Base-by-base conservation (phyloP, 1,140 invertebrate genomes). In the Drosophila yakuba region DNA sequence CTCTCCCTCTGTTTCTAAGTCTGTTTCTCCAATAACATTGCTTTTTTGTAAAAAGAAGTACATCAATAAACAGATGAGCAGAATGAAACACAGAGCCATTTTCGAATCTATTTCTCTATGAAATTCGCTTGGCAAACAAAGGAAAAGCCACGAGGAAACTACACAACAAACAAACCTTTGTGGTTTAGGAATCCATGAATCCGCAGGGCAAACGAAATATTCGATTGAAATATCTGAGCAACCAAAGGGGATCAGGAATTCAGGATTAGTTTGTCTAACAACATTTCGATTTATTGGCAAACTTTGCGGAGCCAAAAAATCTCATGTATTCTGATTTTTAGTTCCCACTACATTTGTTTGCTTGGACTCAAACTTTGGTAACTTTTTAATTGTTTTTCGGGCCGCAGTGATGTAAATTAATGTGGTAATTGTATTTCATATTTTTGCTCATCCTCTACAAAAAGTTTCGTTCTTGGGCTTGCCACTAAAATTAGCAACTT, bases 381-480 rank as follows among this genome's bases (percentile, higher is more conserved):
- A 74, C 69, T 74, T 74, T 74, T 64, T 74, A 74, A 74, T 56
- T 74, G 60, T 57, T 64, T 75, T 52, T 39, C 4, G 54, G 43
- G 56, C 35, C 36, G 41, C 47, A 17, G 73, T 38, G 20, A 63
- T 64, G 43, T 58, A 66, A 66, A 66, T 66, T 58, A 75, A 75
- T 75, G 74, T 64, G 54, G 47, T 75, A 75, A 75, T 66, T 75
- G 52, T 66, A 48, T 75, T 75, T 75, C 48, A 75, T 75, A 74
- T 74, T 63, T 63, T 25, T 17, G 10, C 51, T 15, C 17, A 11
- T 17, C 35, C 54, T 14, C 25, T 17, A 17, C 23, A 3, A 15
- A 28, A 52, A 64, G 38, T 66, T 68, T 23, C n/a, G 3, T 32
- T 44, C 41, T 43, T 63, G 17, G 28, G 38, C 20, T 41, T 35